Evolutionary conservation across 2,888 invertebrate species (phyloP).

Genomic region (Caenorhabditis angaria): DNA sequence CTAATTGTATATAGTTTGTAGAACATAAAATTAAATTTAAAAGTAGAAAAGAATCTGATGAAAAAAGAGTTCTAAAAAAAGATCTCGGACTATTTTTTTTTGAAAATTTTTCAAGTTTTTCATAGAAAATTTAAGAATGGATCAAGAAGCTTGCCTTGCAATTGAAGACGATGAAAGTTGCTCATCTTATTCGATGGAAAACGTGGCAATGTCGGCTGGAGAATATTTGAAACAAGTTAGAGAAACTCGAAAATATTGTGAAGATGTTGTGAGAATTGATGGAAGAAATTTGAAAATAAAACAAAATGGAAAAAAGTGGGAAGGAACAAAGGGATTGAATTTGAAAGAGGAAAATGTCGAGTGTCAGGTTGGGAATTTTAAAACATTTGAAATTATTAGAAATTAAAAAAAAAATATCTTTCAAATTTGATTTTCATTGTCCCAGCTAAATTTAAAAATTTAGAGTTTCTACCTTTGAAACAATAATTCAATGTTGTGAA

Average conservation of each 20-base stretch:
- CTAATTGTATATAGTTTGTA: neutral
- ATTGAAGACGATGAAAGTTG: slow-evolving; percentile 12
- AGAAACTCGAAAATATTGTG: neutral
- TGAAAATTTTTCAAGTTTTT: neutral
- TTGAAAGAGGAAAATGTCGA: neutral
- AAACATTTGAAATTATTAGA: neutral
- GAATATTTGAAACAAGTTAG: slow-evolving; percentile 23
- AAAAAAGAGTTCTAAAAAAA: neutral
- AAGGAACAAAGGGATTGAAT: slow-evolving; percentile 4
- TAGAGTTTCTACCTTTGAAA: too few relatives aligned
- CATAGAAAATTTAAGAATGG: slow-evolving; percentile 19
- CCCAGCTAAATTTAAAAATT: too few relatives aligned
- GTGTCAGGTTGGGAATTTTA: neutral
- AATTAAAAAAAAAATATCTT: neutral
- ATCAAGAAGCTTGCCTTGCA: slow-evolving; percentile 37
- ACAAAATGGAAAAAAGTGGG: slow-evolving; percentile 1
- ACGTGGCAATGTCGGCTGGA: slow-evolving; percentile 22
- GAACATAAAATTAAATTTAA: neutral
- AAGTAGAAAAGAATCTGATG: neutral
- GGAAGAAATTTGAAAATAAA: neutral
- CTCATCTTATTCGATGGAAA: neutral
- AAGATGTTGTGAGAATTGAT: slow-evolving; percentile 9
- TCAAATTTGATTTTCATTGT: too few relatives aligned
- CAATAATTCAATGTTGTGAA: too few relatives aligned
- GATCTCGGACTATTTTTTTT: neutral